These are phyloP conservation scores for Argopecten irradians DNA, from an alignment of 1,140 invertebrate species.

Conservation along the genomic window DNA sequence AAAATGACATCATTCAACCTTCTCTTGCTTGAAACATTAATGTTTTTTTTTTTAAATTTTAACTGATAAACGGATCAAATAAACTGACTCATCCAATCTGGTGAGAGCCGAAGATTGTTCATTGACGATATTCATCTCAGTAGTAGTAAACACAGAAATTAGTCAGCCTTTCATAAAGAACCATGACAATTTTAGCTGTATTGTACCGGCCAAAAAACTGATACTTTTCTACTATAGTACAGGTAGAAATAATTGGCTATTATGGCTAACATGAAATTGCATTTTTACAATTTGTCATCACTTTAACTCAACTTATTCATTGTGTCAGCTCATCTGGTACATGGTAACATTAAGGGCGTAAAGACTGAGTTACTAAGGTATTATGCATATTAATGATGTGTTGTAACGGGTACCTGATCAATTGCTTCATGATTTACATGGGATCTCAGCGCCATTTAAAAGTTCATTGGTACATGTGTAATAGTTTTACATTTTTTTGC, in stretches of 20 bases:
- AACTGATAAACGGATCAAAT: neutral
- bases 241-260: neutral
- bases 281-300: neutral
- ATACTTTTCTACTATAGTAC: neutral
- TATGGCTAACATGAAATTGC: neutral
- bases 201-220: neutral
- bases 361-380: no score
- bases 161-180: neutral
- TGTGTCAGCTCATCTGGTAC: no score
- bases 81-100: neutral
- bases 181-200: neutral
- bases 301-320: no score
- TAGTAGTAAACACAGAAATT: neutral
- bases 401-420: no score
- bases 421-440: no score
- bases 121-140: neutral
- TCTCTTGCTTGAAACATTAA: neutral
- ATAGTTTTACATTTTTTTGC: no score
- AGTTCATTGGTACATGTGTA: no score
- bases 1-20: neutral
- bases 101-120: neutral
- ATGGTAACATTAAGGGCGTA: no score
- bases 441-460: no score
- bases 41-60: neutral
- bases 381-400: no score